Conservation (phyloP, 2,113 vertebrate species). For the Anolis sagrei region DNA sequence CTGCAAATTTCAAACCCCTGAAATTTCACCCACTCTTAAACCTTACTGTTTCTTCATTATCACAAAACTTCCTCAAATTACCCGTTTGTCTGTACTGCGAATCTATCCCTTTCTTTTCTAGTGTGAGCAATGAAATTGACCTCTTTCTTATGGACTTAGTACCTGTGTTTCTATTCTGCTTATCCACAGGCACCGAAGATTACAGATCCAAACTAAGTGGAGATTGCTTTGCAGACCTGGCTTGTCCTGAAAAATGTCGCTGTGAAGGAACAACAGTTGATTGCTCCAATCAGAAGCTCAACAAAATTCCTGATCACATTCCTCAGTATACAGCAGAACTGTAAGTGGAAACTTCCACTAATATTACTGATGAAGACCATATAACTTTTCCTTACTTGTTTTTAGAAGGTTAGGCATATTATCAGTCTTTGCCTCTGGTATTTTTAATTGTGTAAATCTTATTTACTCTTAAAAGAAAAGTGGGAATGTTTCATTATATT, state of each 20-base stretch:
- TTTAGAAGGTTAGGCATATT: neutral
- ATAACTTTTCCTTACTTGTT: neutral
- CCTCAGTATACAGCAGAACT: slow-evolving; percentile 96
- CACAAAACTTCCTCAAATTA: slow-evolving; percentile 71
- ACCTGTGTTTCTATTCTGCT: slow-evolving; percentile 71
- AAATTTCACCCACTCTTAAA: slow-evolving; percentile 79
- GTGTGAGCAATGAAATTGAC: neutral
- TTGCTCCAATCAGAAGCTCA: slow-evolving; percentile 97
- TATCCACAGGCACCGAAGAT: slow-evolving; percentile 92
- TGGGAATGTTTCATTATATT: no score
- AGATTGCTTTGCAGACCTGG: slow-evolving; percentile 96
- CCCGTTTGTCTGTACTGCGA: slow-evolving; percentile 74
- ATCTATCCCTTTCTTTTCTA: slow-evolving; percentile 52
- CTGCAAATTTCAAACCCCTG: slow-evolving; percentile 76
- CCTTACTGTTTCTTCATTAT: slow-evolving; percentile 71
- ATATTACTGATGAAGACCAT: neutral
- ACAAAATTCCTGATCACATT: slow-evolving; percentile 94
- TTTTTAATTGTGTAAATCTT: neutral
- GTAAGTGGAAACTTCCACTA: slow-evolving; percentile 80
- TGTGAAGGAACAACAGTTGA: slow-evolving; percentile 97
- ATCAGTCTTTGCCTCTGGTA: neutral
- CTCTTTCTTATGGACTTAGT: neutral
- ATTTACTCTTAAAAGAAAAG: neutral
- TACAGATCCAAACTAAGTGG: slow-evolving; percentile 96
- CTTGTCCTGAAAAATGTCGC: slow-evolving; percentile 96